Base-by-base conservation (phyloP, 2,797 vertebrate species). In the Carduelis carduelis region DNA sequence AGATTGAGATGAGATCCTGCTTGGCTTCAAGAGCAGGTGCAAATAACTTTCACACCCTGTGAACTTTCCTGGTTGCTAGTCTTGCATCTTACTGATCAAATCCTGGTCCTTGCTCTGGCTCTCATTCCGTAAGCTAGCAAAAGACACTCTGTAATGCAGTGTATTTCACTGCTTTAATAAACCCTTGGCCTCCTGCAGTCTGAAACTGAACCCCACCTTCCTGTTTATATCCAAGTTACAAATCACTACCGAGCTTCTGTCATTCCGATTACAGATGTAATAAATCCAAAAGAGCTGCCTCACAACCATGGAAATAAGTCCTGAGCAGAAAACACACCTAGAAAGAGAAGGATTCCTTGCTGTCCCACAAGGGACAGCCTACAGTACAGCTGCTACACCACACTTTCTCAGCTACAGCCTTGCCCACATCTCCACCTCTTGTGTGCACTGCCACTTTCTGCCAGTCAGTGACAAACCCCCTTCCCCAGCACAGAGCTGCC, bases 371-470 rank as follows among this genome's bases (percentile, higher is more conserved):
- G 16, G 37, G 27, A n/a, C 23, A 32, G 3, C 41, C 63, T 34
- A 1, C 2, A 3, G 35, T 21, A 13, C 18, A 37, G 34, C 41
- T 68, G n/a, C 14, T 34, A 4, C 2, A 28, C 2, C 46, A 8
- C 19, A 0, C 37, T 8, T 8, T 21, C 24, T 49, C 23, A 71
- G 9, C 28, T 6, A 19, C 8, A 4, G 41, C 57, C 30, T 44
- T 32, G 75, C 43, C 32, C 12, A 3, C 27, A 18, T 24, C 55
- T 76, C 30, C 32, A 1, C 28, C 39, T 39, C 1, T 2, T 71
- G 35, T 28, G 32, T 35, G 21, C 44, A 12, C 28, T 30, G 52
- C 23, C n/a, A 9, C 24, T 61, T 74, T 55, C 50, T 69, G 83
- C 44, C 55, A n/a, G n/a, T 11, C 46, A 32, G 19, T 56, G 53